Conservation (phyloP, 2,888 invertebrate species). For the Pseudococcus viburni region DNA sequence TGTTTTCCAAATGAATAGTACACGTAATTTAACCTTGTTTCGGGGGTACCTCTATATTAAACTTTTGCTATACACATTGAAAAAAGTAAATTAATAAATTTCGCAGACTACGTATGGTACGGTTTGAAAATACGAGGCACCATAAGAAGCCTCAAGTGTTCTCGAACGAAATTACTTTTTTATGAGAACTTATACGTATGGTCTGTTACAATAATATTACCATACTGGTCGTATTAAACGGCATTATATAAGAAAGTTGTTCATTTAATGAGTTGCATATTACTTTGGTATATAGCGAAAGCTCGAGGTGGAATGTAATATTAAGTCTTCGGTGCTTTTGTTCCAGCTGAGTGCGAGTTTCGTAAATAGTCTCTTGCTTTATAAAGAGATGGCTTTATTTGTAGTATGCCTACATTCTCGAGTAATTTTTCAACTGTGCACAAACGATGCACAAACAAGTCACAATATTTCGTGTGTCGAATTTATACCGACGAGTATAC, state of each 20-base stretch:
- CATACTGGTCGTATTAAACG: conserved; percentile 30
- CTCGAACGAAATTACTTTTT: conserved; percentile 45
- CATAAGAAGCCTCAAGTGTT: conserved; percentile 43
- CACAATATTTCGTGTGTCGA: neutral
- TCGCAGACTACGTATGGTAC: neutral
- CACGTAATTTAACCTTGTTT: conserved; percentile 2
- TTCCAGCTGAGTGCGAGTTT: conserved; percentile 16
- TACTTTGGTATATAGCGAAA: neutral
- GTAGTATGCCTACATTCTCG: neutral
- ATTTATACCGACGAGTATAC: neutral
- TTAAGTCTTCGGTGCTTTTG: conserved; percentile 30
- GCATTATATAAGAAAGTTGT: conserved; percentile 42
- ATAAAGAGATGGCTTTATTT: neutral
- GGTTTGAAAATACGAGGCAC: neutral
- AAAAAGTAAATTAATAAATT: conserved; percentile 16
- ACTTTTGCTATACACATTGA: neutral
- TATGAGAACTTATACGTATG: conserved; percentile 34
- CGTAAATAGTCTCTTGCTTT: conserved; percentile 4
- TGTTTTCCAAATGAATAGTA: neutral
- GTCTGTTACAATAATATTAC: conserved; percentile 42
- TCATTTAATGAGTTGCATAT: conserved; percentile 42
- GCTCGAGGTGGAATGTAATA: conserved; percentile 37
- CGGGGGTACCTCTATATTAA: neutral
- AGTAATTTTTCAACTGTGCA: neutral
- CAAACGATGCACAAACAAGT: neutral